Percentiles rank a stretch among this genome's conserved stretches.
These are phyloP conservation scores for Chesias legatella DNA, from an alignment of 2,888 invertebrate species.

Conservation along the genomic window DNA sequence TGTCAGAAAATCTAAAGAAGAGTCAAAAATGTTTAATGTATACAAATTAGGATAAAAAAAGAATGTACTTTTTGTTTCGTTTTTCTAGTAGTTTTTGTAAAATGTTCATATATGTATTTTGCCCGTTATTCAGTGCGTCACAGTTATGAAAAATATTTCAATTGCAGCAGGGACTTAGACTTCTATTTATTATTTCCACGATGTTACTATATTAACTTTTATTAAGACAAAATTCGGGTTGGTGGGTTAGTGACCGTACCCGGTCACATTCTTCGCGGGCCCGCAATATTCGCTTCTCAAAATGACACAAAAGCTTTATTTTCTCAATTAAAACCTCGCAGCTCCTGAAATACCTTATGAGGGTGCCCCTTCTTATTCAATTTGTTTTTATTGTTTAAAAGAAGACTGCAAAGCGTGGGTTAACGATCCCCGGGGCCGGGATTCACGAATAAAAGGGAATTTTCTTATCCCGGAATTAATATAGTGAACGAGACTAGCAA, in stretches of 20 bases:
- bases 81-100: too few species aligned
- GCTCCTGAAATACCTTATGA: conserved; percentile 41
- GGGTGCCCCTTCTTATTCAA: conserved; percentile 48
- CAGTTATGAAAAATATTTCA: too few species aligned
- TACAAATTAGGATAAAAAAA: too few species aligned
- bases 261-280: conserved; percentile 16
- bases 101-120: too few species aligned
- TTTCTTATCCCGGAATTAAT: conserved; percentile 49
- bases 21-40: too few species aligned
- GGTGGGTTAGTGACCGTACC: conserved; percentile 16
- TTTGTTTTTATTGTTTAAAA: conserved; percentile 59
- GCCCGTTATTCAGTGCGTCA: too few species aligned
- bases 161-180: too few species aligned
- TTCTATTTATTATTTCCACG: too few species aligned
- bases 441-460: conserved; percentile 42
- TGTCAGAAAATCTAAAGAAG: too few species aligned
- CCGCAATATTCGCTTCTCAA: conserved; percentile 26
- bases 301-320: conserved; percentile 38
- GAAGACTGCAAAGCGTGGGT: conserved; percentile 49
- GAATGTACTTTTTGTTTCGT: too few species aligned
- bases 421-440: conserved; percentile 40
- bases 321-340: conserved; percentile 44
- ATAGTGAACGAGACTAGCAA: conserved; percentile 46
- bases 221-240: conserved; percentile 7
- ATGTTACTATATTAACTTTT: conserved; percentile 4